These are phyloP conservation scores for Lathamus discolor DNA, from an alignment of 2,113 vertebrate genomes.

Conservation along the genomic window DNA sequence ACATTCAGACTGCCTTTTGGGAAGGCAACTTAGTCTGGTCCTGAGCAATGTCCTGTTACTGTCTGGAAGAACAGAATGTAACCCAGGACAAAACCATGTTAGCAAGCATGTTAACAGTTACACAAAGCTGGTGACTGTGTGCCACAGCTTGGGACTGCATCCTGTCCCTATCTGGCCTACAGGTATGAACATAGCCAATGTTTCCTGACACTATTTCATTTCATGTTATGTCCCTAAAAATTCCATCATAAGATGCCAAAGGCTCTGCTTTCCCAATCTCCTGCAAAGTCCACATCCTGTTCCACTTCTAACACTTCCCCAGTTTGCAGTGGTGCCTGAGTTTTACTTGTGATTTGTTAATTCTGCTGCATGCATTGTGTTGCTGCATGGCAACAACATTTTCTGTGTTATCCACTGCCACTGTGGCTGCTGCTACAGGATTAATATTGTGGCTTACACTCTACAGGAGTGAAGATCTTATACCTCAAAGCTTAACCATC, in stretches of 20 bases:
- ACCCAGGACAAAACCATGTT: not conserved
- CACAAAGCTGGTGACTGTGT: not conserved
- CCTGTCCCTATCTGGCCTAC: not conserved
- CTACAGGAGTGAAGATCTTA: not conserved
- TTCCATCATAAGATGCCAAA: not conserved
- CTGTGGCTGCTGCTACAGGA: not conserved
- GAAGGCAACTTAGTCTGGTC: not conserved
- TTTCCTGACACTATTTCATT: not conserved
- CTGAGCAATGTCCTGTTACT: accelerated
- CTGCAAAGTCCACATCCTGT: not conserved
- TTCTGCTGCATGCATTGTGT: not conserved
- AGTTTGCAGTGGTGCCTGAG: not conserved
- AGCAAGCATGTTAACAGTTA: not conserved
- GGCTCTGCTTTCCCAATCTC: not conserved
- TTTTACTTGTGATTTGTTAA: not conserved
- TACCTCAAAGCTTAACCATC: not conserved
- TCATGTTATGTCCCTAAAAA: not conserved
- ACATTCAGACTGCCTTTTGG: not conserved
- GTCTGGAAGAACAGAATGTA: not conserved
- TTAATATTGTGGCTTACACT: not conserved
- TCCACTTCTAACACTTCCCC: not conserved
- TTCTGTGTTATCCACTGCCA: not conserved
- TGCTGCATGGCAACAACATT: not conserved
- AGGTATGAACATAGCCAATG: not conserved
- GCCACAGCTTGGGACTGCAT: not conserved